Evolutionary conservation across 2,888 invertebrate genomes (phyloP).

Genomic region (Catocala sponsa): DNA sequence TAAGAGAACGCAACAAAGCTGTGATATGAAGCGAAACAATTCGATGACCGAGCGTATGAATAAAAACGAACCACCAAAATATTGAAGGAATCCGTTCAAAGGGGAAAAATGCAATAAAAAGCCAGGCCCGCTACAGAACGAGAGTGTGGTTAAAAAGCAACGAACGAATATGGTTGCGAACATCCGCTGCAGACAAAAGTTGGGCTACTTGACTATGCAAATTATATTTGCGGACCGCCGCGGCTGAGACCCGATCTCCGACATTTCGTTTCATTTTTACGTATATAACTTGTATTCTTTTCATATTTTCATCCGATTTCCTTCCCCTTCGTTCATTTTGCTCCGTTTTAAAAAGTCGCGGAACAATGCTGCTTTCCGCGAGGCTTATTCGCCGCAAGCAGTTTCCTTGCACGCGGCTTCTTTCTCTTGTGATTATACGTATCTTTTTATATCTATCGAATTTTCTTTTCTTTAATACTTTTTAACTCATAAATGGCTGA

Average conservation of each 20-base stretch:
- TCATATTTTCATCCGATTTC: constrained; percentile 88
- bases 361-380: constrained; percentile 85
- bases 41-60: constrained; percentile 84
- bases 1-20: constrained; percentile 71
- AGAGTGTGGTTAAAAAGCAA: constrained; percentile 87
- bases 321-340: constrained; percentile 85
- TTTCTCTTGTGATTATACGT: constrained; percentile 83
- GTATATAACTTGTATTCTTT: constrained; percentile 86
- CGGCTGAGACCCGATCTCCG: constrained; percentile 84
- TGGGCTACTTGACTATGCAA: constrained; percentile 88
- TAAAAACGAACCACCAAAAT: constrained; percentile 86
- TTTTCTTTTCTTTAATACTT: constrained; percentile 87
- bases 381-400: constrained; percentile 85
- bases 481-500: constrained; percentile 86
- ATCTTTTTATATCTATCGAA: constrained; percentile 83
- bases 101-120: constrained; percentile 87
- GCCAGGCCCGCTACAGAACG: constrained; percentile 80
- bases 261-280: constrained; percentile 86
- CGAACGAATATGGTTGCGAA: constrained; percentile 86
- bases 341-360: constrained; percentile 85
- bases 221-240: constrained; percentile 88
- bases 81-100: constrained; percentile 88
- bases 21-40: constrained; percentile 83
- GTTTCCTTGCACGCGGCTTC: constrained; percentile 83
- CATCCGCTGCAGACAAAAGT: constrained; percentile 87